Conservation (phyloP, 2,797 vertebrate genomes). For the Xenentodon cancila region DNA sequence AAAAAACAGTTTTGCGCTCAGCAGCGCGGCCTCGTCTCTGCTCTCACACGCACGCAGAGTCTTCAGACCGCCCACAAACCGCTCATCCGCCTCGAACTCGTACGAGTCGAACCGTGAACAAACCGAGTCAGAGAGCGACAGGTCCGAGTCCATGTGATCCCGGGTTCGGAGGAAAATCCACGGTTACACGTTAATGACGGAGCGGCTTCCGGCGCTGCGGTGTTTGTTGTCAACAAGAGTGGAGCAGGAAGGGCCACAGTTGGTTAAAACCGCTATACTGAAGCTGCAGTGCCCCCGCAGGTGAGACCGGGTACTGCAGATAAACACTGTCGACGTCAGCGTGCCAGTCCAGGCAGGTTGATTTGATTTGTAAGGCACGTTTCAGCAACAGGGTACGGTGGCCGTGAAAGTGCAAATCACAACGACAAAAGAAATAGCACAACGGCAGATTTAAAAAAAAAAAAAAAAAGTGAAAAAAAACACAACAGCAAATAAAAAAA, state of each 20-base stretch:
- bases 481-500: no score
- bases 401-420: no score
- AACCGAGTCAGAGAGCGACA: constrained; percentile 55
- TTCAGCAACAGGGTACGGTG: no score
- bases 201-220: constrained; percentile 10
- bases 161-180: no score
- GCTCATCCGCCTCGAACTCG: constrained; percentile 69
- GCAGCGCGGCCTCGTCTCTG: constrained; percentile 18
- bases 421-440: no score
- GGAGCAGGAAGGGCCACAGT: constrained; percentile 14
- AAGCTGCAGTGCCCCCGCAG: constrained; percentile 33
- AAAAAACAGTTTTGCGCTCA: constrained; percentile 77
- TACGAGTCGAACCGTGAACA: constrained; percentile 71
- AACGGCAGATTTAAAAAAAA: no score
- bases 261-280: neutral
- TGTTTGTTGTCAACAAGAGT: constrained; percentile 31
- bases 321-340: accelerated
- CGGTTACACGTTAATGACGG: neutral
- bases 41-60: constrained; percentile 17
- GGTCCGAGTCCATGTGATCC: no score
- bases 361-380: no score
- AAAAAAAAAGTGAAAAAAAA: no score
- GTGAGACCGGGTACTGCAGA: neutral
- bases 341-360: no score
- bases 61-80: constrained; percentile 66